A percentile compares a stretch with the other conserved stretches of the same genome.
Conservation (phyloP, 2,888 invertebrate species). For the Ophioninae sp. region DNA sequence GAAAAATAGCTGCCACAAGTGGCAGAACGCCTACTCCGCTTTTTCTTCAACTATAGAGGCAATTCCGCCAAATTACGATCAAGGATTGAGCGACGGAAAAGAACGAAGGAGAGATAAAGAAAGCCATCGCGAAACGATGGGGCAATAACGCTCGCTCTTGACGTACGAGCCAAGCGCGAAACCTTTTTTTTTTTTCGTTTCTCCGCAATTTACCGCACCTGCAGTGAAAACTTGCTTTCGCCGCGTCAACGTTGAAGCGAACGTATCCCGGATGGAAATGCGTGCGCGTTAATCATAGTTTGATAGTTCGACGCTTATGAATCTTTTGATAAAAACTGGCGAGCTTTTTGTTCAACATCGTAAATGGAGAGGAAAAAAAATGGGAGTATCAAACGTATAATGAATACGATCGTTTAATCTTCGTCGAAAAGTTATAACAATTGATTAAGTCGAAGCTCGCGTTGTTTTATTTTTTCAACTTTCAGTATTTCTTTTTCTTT, state of each 20-base stretch:
- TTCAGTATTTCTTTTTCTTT: not conserved
- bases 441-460: not conserved
- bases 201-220: not conserved
- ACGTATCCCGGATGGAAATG: conserved; percentile 5
- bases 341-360: not conserved
- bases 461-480: not conserved
- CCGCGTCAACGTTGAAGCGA: not conserved
- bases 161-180: conserved; percentile 40
- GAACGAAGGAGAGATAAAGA: conserved; percentile 36
- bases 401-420: conserved; percentile 21
- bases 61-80: conserved; percentile 64
- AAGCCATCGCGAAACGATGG: conserved; percentile 40
- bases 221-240: conserved; percentile 19
- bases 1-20: conserved; percentile 66
- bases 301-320: not conserved
- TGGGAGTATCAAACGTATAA: conserved; percentile 8
- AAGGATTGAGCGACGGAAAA: conserved; percentile 37
- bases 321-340: conserved; percentile 8
- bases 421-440: conserved; percentile 24
- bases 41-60: conserved; percentile 22
- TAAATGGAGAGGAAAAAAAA: conserved; percentile 1
- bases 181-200: conserved; percentile 1
- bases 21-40: conserved; percentile 25
- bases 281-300: conserved; percentile 31
- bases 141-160: conserved; percentile 51